These are phyloP conservation scores for Heteropelma amictum DNA, from an alignment of 2,888 invertebrate species.

Conservation along the genomic window DNA sequence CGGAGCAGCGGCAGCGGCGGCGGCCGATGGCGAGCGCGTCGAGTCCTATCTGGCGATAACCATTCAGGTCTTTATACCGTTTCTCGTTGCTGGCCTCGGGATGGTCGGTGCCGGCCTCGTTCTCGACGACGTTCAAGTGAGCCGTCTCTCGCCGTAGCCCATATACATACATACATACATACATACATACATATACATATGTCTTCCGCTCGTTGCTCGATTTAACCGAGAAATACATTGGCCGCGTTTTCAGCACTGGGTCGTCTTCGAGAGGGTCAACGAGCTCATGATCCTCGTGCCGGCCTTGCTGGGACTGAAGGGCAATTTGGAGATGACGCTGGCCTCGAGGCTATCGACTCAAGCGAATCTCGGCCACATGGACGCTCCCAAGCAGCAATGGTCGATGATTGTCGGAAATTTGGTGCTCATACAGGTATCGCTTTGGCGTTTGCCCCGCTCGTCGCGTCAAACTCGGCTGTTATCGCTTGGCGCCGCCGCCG, in stretches of 20 bases:
- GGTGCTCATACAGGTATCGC: slow-evolving; percentile 86
- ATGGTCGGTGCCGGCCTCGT: slow-evolving; percentile 89
- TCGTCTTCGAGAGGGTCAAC: slow-evolving; percentile 84
- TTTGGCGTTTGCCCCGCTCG: no score
- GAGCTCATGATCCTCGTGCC: slow-evolving; percentile 89
- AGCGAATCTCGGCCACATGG: slow-evolving; percentile 89
- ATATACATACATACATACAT: no score
- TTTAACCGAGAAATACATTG: background rate
- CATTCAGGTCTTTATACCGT: slow-evolving; percentile 85
- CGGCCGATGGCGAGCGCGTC: slow-evolving; percentile 75
- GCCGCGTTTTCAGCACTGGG: slow-evolving; percentile 86
- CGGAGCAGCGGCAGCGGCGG: no score
- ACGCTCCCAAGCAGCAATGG: slow-evolving; percentile 82
- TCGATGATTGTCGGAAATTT: slow-evolving; percentile 86
- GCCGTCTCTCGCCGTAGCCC: slow-evolving; percentile 33
- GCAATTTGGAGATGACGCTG: slow-evolving; percentile 97
- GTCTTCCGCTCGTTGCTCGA: background rate
- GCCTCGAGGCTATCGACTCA: slow-evolving; percentile 97
- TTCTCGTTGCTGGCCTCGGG: slow-evolving; percentile 87
- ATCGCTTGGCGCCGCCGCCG: no score
- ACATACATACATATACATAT: background rate
- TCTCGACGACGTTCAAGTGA: slow-evolving; percentile 85
- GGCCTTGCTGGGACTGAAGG: slow-evolving; percentile 89
- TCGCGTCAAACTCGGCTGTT: no score
- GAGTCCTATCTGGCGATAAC: slow-evolving; percentile 82